Evolutionary conservation across 2,113 vertebrate genomes (phyloP), one percentile per base, ranked within the genome.

Genomic region (Anarhynchus alexandrinus): DNA sequence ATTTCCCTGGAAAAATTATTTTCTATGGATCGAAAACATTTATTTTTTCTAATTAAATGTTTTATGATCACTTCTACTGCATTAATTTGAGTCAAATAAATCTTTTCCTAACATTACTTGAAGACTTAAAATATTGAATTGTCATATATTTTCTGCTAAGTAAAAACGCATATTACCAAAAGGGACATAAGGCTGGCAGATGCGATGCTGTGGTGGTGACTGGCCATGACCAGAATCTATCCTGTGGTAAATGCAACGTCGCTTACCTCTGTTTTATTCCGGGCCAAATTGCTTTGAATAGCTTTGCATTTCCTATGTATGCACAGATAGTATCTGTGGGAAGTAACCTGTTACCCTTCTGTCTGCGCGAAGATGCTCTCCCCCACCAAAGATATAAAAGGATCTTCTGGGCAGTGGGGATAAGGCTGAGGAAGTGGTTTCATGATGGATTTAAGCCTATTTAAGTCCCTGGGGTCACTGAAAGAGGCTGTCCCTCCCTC

Each of bases 361-460:
- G 38, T 49, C 30, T 57, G 26, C 64, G 30, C 1, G 0, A 32
- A 87, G 61, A 43, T 77, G 36, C 34, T 93, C 23, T 90, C 12
- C 70, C n/a, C 34, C 62, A 76, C 61, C 61, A 45, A 62, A 91
- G 70, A 61, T 10, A 57, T 30, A 57, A 86, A 76, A 67, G 45
- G 52, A 72, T 72, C 70, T 52, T 69, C 45, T 82, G 72, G 49
- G 65, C 78, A 15, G 78, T 64, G 43, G 36, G 84, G 82, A 85
- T 94, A 82, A 94, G 78, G 54, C 90, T 70, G 82, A 91, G 92
- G 90, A 94, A 82, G 82, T 80, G 49, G 82, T 88, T 93, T 95
- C 92, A 61, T 61, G 79, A 85, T 85, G 71, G 72, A 82, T 94
- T 96, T 95, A 95, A 95, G 84, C 73, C 87, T 82, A 73, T 96